phyloP scores from a whole-genome alignment of 2,113 vertebrate species.

The Cacatua alba region DNA sequence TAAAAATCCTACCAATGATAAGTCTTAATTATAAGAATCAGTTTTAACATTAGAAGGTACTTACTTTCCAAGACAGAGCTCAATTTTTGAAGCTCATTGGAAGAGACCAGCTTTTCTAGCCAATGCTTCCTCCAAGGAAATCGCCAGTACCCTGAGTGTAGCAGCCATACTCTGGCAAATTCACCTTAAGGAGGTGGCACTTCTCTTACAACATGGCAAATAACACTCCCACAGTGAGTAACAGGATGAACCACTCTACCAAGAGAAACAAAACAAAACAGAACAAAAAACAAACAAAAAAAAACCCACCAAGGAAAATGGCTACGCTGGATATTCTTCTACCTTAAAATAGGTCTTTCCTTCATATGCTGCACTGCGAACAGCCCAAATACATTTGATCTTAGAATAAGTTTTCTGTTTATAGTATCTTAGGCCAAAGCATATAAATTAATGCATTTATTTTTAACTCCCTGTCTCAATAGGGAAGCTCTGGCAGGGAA shows the following conservation, averaged over 20 bases:
- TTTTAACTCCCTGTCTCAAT: not conserved
- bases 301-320: not conserved
- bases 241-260: not conserved
- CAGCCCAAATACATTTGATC: not conserved
- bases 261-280: not conserved
- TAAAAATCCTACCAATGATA: not conserved
- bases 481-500: not conserved
- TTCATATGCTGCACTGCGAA: not conserved
- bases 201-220: not conserved
- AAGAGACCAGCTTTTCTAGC: not conserved
- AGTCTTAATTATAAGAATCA: not conserved
- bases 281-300: too few relatives aligned
- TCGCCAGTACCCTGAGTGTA: fast-evolving
- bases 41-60: not conserved
- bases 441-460: not conserved
- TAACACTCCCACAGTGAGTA: not conserved
- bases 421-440: not conserved
- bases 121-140: not conserved
- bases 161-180: not conserved
- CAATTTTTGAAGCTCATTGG: not conserved
- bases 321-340: not conserved
- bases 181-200: not conserved
- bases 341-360: not conserved
- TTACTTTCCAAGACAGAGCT: not conserved
- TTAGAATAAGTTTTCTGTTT: not conserved